Evolutionary conservation across 2,113 vertebrate species (phyloP), one percentile per base, ranked within the genome.

Genomic region (Psephotus haematonotus): DNA sequence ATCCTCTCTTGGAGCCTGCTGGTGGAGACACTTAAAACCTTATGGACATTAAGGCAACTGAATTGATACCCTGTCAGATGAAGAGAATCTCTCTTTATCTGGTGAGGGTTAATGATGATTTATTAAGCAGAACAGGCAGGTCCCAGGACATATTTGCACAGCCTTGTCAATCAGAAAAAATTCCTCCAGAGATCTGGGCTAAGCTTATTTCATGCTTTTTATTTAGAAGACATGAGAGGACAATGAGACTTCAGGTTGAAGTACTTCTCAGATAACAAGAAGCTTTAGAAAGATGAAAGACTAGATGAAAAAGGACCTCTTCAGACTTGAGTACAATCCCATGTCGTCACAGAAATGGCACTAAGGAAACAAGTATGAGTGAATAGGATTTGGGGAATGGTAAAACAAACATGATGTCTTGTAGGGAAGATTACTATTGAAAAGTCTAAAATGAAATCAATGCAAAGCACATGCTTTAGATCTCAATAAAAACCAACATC

Each of bases 81-180:
- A 70, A 64, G 84, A 85, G 78, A 85, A 90, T 67, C 69, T 93
- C 90, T 93, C 93, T 96, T 90, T 87, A 94, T 93, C 81, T 95
- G 74, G 80, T 43, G 41, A 93, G 77, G 78, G 81, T 65, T 97
- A 97, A 97, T 76, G 92, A 96, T 96, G 92, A 96, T 94, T 93
- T 94, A 96, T 94, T 95, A 91, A 86, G 83, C 69, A 95, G 91
- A 94, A 85, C 67, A 93, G 69, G 57, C 79, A 92, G 60, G 81
- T 93, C 95, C 86, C 81, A 79, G 91, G 91, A 89, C 83, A 65
- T 72, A 60, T 77, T 93, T 89, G 81, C 91, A 92, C 94, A 86
- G 86, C 86, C 83, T 91, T 89, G 88, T 87, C 96, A 91, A 76
- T 94, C 88, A 82, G 90, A 62, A 93, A 86, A 96, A 95, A 88